phyloP scores from a whole-genome alignment of 2,888 invertebrate species.

The Oxytorus armatus region DNA sequence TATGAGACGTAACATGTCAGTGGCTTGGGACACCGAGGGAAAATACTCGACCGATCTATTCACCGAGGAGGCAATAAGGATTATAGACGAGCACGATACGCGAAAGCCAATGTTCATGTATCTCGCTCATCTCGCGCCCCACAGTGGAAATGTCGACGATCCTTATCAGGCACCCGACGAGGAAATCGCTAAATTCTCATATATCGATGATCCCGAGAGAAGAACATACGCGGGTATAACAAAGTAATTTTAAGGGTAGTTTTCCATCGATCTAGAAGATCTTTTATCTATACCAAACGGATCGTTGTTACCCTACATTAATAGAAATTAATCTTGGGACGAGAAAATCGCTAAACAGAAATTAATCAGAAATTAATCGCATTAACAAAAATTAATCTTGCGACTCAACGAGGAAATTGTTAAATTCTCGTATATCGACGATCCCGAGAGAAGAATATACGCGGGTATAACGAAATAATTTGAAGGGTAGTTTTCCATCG shows the following conservation, averaged over 20 bases:
- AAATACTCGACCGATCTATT: constrained; percentile 89
- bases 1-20: constrained; percentile 87
- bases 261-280: neutral
- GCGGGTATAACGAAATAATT: constrained; percentile 86
- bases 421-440: constrained; percentile 88
- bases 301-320: too few species aligned
- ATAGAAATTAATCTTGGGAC: too few species aligned
- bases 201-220: constrained; percentile 89
- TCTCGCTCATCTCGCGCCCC: constrained; percentile 89
- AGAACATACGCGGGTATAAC: constrained; percentile 89
- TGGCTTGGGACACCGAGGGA: constrained; percentile 86
- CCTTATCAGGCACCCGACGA: constrained; percentile 91
- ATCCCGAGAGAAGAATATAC: constrained; percentile 88
- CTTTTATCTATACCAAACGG: neutral
- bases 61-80: constrained; percentile 87
- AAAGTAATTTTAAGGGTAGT: constrained; percentile 27
- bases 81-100: constrained; percentile 85
- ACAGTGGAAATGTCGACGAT: constrained; percentile 87
- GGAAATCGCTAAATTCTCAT: constrained; percentile 88
- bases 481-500: neutral
- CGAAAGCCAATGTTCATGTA: constrained; percentile 88
- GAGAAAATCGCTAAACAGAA: too few species aligned
- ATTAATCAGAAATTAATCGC: too few species aligned
- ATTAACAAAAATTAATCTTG: too few species aligned
- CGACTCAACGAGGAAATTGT: constrained; percentile 89